Evolutionary conservation across 2,113 vertebrate species (phyloP), one percentile per base, ranked within the genome.

Genomic region (Erinaceus europaeus): DNA sequence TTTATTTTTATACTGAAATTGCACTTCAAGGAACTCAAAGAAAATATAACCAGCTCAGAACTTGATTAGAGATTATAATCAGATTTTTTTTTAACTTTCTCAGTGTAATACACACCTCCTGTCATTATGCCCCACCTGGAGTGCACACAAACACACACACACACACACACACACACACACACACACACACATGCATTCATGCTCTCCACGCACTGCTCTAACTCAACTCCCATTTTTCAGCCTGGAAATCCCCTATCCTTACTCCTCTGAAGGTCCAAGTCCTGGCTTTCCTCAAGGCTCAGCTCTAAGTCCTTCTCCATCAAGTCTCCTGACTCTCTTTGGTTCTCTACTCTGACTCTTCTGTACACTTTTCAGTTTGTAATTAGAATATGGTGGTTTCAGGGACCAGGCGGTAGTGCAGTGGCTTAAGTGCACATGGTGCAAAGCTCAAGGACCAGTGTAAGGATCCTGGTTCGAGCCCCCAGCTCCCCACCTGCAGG

Each of bases 21-120:
- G 29, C 17, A 53, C 27, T 9, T 72, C n/a, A 65, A 72, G 75
- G 18, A 90, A 52, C 42, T 86, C 42, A 59, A 36, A 85, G 50
- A 36, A 52, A 82, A 84, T 14, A 42, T 25, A 67, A 25, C 52
- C 25, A 25, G 23, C 10, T 42, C 53, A 6, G 32, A 78, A 3
- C 48, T 62, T 72, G 9, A 29, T 72, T 25, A 44, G 34, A 36
- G 4, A 46, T 4, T 57, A 29, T 38, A 59, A 71, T 42, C 42
- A 3, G 11, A 29, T n/a, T n/a, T n/a, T n/a, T n/a, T n/a, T n/a
- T n/a, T n/a, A n/a, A n/a, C n/a, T n/a, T n/a, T n/a, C n/a, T n/a
- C n/a, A n/a, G n/a, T n/a, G n/a, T n/a, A n/a, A n/a, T n/a, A n/a
- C n/a, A n/a, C n/a, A n/a, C n/a, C n/a, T n/a, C n/a, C n/a, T n/a